phyloP scores from a whole-genome alignment of 2,113 vertebrate genomes.

The Raja brachyura region DNA sequence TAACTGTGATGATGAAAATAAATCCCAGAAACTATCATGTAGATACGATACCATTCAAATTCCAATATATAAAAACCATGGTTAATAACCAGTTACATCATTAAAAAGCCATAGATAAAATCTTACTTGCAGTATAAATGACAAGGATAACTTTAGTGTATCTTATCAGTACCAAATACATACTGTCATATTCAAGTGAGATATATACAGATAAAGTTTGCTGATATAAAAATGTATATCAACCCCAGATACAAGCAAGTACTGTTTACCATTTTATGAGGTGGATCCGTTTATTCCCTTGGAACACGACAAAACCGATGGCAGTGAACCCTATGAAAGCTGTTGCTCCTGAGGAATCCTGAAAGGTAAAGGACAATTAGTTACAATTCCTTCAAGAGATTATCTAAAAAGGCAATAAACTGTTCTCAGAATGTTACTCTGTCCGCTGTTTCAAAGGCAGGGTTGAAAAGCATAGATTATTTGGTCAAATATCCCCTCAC shows the following conservation, averaged over 20 bases:
- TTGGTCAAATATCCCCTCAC: not conserved
- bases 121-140: not conserved
- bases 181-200: not conserved
- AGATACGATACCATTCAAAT: not conserved
- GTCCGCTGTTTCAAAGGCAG: not conserved
- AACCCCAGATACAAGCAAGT: not conserved
- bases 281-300: slow-evolving; percentile 95
- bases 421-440: not conserved
- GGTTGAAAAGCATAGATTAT: not conserved
- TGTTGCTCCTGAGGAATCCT: slow-evolving; percentile 88
- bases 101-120: not conserved
- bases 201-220: not conserved
- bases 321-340: slow-evolving; percentile 95
- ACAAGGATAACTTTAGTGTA: not conserved
- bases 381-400: slow-evolving; percentile 1
- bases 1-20: not conserved
- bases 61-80: not conserved
- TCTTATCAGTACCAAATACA: not conserved
- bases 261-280: slow-evolving; percentile 86
- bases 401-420: slow-evolving; percentile 11
- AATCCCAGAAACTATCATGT: not conserved
- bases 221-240: not conserved
- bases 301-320: slow-evolving; percentile 93
- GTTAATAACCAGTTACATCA: not conserved
- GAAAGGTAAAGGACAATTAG: slow-evolving; percentile 44